Conservation (phyloP, 1,140 invertebrate species). For the Marisa cornuarietis region DNA sequence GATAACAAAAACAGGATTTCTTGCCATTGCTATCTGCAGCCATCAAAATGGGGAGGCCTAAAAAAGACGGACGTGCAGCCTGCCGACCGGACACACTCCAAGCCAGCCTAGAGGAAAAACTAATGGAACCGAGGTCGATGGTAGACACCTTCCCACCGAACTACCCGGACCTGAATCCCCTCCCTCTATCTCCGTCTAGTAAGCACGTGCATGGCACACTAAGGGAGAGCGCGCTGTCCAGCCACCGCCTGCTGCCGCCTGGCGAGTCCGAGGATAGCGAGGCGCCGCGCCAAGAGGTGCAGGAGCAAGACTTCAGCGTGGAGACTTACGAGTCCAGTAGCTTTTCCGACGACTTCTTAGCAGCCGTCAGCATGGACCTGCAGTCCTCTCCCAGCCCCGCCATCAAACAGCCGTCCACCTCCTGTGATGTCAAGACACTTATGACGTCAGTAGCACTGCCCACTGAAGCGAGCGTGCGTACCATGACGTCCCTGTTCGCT, state of each 20-base stretch:
- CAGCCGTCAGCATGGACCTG: slow-evolving; percentile 20
- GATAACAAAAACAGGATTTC: too few relatives aligned
- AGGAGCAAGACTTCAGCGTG: slow-evolving; percentile 11
- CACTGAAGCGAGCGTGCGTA: too few relatives aligned
- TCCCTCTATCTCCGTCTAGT: neutral
- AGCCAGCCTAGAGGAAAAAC: neutral
- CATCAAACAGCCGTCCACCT: neutral
- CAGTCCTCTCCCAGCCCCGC: neutral
- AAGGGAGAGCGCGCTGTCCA: too few relatives aligned
- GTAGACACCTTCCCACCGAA: neutral
- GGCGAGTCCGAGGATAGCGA: slow-evolving; percentile 10
- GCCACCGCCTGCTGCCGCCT: too few relatives aligned
- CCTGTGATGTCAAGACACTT: too few relatives aligned
- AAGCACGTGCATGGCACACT: too few relatives aligned
- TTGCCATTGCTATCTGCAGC: slow-evolving; percentile 30
- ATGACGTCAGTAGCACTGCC: too few relatives aligned
- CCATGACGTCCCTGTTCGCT: too few relatives aligned
- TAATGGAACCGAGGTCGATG: neutral
- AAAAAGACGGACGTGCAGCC: slow-evolving; percentile 37
- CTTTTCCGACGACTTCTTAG: slow-evolving; percentile 21
- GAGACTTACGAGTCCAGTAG: slow-evolving; percentile 15
- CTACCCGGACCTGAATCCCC: slow-evolving; percentile 1
- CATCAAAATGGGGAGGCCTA: slow-evolving; percentile 54
- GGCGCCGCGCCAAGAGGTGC: slow-evolving; percentile 10
- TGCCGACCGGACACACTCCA: slow-evolving; percentile 1